Evolutionary conservation across 1,140 invertebrate genomes (phyloP).

Genomic region (Mylabris phalerata): DNA sequence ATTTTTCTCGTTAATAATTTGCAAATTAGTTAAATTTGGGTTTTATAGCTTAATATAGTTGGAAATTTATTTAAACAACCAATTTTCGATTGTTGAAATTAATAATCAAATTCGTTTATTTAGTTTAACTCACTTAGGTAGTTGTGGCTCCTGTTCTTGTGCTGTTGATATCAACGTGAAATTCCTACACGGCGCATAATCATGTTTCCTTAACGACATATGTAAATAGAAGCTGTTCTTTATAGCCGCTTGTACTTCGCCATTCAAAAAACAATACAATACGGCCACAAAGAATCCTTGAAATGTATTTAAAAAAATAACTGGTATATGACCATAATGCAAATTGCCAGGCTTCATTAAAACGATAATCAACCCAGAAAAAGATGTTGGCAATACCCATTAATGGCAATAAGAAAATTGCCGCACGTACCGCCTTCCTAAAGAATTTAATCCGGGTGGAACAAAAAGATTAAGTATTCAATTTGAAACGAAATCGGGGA

Average conservation of each 20-base stretch:
- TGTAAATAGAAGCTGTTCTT: slow-evolving; percentile 34
- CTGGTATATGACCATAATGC: slow-evolving; percentile 74
- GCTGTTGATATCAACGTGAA: slow-evolving; percentile 25
- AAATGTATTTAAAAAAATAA: slow-evolving; percentile 74
- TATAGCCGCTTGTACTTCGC: slow-evolving; percentile 52
- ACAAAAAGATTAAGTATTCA: neutral
- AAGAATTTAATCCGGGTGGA: slow-evolving; percentile 19
- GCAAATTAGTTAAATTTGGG: neutral
- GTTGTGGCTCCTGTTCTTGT: slow-evolving; percentile 10
- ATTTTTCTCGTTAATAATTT: slow-evolving; percentile 5
- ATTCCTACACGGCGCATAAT: slow-evolving; percentile 29
- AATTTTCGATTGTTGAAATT: neutral
- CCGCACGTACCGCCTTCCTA: slow-evolving; percentile 74
- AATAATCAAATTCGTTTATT: neutral
- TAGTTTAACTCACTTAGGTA: slow-evolving; percentile 8
- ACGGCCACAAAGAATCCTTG: slow-evolving; percentile 81
- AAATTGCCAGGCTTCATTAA: slow-evolving; percentile 61
- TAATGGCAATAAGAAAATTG: slow-evolving; percentile 72
- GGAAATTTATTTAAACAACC: neutral
- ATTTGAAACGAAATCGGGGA: neutral
- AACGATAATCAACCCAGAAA: slow-evolving; percentile 60
- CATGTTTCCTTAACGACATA: slow-evolving; percentile 30
- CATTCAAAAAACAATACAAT: slow-evolving; percentile 83
- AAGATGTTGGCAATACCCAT: slow-evolving; percentile 74
- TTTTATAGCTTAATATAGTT: too few species aligned